Conservation (phyloP, 2,888 invertebrate species). For the Geotrupes spiniger region DNA sequence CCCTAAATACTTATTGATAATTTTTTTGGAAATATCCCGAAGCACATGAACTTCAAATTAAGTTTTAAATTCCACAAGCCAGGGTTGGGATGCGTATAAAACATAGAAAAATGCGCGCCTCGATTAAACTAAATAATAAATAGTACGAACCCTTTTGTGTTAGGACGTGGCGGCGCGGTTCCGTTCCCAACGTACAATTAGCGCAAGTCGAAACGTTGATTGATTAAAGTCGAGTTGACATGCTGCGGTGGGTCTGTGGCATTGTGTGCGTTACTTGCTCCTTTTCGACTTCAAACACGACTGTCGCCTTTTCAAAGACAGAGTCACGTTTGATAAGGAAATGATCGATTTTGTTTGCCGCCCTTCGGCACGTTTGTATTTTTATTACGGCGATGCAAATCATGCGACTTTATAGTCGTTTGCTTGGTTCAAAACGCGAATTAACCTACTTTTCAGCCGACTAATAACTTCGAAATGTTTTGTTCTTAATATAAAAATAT, state of each 20-base stretch:
- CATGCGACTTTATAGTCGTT: slow-evolving; percentile 22
- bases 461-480: no score
- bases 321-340: slow-evolving; percentile 26
- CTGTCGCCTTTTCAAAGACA: slow-evolving; percentile 30
- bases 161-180: slow-evolving; percentile 6
- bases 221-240: slow-evolving; percentile 39
- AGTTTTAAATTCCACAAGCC: no score
- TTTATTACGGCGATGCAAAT: slow-evolving; percentile 20
- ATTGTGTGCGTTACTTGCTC: slow-evolving; percentile 33
- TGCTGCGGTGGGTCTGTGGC: slow-evolving; percentile 35
- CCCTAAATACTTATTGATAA: no score
- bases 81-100: no score
- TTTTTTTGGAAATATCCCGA: no score
- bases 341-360: slow-evolving; percentile 31
- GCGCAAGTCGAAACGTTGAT: slow-evolving; percentile 37
- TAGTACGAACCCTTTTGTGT: slow-evolving; percentile 30
- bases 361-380: slow-evolving; percentile 17
- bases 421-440: slow-evolving; percentile 8
- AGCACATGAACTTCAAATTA: no score
- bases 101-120: no score
- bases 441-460: no score
- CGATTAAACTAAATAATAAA: slow-evolving; percentile 1
- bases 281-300: slow-evolving; percentile 33
- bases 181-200: slow-evolving; percentile 27
- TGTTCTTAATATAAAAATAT: no score